Conservation (phyloP, 2,797 vertebrate genomes). For the Atherinosoma microstoma region DNA sequence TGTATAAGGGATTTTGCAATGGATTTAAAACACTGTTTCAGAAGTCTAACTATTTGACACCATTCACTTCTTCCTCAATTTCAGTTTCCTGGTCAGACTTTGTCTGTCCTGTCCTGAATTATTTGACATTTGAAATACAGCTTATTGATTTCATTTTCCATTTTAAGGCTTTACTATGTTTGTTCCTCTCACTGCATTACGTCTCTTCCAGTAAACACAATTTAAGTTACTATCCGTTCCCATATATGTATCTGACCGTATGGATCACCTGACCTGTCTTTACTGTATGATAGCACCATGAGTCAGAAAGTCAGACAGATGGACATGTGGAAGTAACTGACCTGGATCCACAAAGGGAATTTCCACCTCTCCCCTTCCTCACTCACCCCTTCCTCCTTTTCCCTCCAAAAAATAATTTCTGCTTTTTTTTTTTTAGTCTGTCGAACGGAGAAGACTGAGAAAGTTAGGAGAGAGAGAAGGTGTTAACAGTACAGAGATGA, state of each 20-base stretch:
- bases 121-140: neutral
- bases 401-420: conserved; percentile 46
- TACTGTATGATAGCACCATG: conserved; percentile 34
- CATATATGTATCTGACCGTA: neutral
- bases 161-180: neutral
- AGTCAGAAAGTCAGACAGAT: conserved; percentile 61
- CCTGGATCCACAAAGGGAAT: conserved; percentile 63
- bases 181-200: neutral
- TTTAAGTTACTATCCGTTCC: neutral
- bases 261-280: conserved; percentile 55
- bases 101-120: neutral
- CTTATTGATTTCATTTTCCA: neutral
- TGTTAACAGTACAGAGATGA: conserved; percentile 31
- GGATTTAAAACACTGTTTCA: no score
- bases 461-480: conserved; percentile 45
- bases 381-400: conserved; percentile 42
- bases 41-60: neutral
- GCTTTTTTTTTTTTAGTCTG: conserved; percentile 26
- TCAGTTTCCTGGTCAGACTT: neutral
- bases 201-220: conserved; percentile 5
- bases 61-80: neutral
- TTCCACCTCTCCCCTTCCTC: conserved; percentile 66
- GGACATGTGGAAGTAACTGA: conserved; percentile 66
- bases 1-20: no score
- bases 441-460: conserved; percentile 54